These are phyloP conservation scores for Channallabes apus DNA, from an alignment of 2,797 vertebrate species.

Conservation along the genomic window DNA sequence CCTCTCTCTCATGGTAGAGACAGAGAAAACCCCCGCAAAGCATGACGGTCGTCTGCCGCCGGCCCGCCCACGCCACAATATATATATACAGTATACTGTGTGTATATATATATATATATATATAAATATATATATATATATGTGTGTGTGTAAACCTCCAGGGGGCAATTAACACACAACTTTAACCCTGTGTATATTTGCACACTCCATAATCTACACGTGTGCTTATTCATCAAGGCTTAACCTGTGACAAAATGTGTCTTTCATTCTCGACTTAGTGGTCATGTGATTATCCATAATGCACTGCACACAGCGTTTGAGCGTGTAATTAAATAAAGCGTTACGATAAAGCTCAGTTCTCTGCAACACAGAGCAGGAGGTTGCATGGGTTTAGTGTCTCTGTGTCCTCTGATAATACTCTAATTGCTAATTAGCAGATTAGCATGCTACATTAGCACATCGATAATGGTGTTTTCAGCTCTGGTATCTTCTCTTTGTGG, in stretches of 20 bases:
- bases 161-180: background rate
- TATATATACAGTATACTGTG: too few species aligned
- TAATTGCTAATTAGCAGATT: slow-evolving; percentile 42
- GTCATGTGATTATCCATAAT: slow-evolving; percentile 3
- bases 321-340: background rate
- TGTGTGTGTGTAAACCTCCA: too few species aligned
- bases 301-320: background rate
- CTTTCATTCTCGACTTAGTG: background rate
- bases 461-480: background rate
- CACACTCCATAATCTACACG: background rate
- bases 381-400: background rate
- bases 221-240: background rate
- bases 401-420: slow-evolving; percentile 55
- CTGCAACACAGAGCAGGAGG: background rate
- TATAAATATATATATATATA: too few species aligned
- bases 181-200: background rate
- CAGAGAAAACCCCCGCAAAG: too few species aligned
- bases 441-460: slow-evolving; percentile 53
- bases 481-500: background rate
- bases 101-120: too few species aligned
- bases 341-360: background rate
- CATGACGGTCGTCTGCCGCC: too few species aligned
- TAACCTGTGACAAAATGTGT: background rate
- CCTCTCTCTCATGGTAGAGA: too few species aligned
- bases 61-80: too few species aligned